phyloP scores from a whole-genome alignment of 2,888 invertebrate genomes.

The Rhopalosiphum nymphaeae region DNA sequence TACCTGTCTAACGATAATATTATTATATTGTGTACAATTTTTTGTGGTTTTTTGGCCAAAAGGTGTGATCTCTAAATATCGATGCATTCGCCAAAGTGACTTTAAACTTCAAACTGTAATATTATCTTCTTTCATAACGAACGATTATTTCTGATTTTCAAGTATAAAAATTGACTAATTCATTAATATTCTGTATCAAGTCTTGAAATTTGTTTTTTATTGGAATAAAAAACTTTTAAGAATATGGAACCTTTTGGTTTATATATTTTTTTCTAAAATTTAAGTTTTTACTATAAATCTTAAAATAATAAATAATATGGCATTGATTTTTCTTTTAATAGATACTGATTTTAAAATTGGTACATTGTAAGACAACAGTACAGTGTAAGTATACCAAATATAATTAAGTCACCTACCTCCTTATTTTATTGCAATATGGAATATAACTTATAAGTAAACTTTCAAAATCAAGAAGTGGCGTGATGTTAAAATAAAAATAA shows the following conservation, averaged over 20 bases:
- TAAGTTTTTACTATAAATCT: too few species aligned
- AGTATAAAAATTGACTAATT: neutral
- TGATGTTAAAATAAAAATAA: neutral
- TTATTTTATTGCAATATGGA: neutral
- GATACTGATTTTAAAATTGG: too few species aligned
- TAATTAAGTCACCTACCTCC: too few species aligned
- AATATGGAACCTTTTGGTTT: neutral
- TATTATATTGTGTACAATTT: neutral
- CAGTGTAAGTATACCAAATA: too few species aligned
- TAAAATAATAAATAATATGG: too few species aligned
- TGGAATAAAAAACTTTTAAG: neutral
- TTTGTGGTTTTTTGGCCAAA: neutral
- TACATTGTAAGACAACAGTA: too few species aligned
- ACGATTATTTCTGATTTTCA: neutral
- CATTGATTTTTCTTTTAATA: too few species aligned
- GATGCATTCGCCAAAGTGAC: neutral
- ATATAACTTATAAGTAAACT: neutral
- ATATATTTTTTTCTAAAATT: too few species aligned
- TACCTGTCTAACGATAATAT: neutral
- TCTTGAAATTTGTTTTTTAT: neutral
- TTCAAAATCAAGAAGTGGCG: neutral
- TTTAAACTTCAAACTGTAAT: neutral
- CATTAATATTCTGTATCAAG: neutral
- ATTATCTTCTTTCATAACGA: neutral
- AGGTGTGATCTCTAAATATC: accelerated